A percentile compares a stretch with the other conserved stretches of the same genome.
These are phyloP conservation scores for Gymnopithys bicolor DNA, from an alignment of 2,797 vertebrate genomes.

Conservation along the genomic window DNA sequence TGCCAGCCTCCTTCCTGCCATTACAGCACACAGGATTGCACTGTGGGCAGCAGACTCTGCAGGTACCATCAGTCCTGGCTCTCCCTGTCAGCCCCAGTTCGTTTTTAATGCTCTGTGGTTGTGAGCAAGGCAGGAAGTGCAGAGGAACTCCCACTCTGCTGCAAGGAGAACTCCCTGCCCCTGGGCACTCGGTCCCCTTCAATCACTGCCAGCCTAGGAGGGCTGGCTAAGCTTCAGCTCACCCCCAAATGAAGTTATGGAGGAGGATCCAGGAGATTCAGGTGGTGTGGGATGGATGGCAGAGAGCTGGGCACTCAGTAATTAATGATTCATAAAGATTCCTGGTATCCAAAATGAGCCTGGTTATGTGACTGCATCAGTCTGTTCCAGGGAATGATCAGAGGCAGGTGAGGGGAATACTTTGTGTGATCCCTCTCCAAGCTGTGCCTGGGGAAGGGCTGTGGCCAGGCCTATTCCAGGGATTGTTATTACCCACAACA, in stretches of 20 bases:
- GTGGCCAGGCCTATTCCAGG: background rate
- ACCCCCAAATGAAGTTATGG: background rate
- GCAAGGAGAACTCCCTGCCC: background rate
- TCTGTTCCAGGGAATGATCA: slow-evolving; percentile 3
- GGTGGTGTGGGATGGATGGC: background rate
- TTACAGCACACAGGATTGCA: accelerated
- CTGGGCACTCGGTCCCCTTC: background rate
- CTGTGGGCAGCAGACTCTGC: background rate
- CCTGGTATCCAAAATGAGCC: background rate
- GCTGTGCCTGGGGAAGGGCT: background rate
- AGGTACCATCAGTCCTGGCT: background rate
- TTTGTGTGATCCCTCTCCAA: background rate
- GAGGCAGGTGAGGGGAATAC: background rate
- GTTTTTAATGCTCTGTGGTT: background rate
- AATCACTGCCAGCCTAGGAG: background rate
- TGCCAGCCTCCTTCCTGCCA: background rate
- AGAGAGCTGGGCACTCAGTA: background rate
- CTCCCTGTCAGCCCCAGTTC: background rate
- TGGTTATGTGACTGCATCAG: background rate
- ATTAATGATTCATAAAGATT: slow-evolving; percentile 2
- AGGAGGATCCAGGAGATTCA: background rate
- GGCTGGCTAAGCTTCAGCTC: background rate
- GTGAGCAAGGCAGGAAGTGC: background rate
- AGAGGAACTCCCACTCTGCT: background rate
- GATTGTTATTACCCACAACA: background rate